Base-by-base conservation (phyloP, 1,140 invertebrate genomes). In the Bradysia coprophila region DNA sequence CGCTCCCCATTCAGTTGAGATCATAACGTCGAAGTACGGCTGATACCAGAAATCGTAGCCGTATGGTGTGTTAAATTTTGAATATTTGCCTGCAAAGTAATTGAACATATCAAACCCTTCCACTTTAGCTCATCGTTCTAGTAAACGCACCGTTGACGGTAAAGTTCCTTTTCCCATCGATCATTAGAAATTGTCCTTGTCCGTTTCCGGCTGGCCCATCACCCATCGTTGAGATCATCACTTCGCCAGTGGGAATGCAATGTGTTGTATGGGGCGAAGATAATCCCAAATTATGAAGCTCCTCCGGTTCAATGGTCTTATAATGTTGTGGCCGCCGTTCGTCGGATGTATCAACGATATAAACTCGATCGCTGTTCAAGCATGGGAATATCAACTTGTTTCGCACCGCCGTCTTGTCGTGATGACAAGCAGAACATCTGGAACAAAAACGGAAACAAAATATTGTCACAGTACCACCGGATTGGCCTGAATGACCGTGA, bases 21-120 rank as follows among this genome's bases (percentile, higher is more conserved):
- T 67, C 73, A 98, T 81, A 0, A 90, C 71, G 59, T 98, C 85
- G 50, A 82, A 80, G 48, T 87, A 75, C 0, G 93, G 93, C 57
- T 98, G 93, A 57, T 98, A 98, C 94, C 94, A 98, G 62, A 89
- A 87, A 51, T 86, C 82, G 49, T 87, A 87, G 11, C 80, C 81
- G 45, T 78, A 85, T 38, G 68, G 58, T 0, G 80, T 77, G 20
- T 54, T 59, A 42, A 71, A 60, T 0, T 65, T 56, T 0, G 74
- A 72, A 32, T 67, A 69, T 0, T 73, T 73, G 78, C 79, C 82
- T 0, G 74, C 71, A 68, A 24, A 62, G 66, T 0, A n/a, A n/a
- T n/a, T n/a, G n/a, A n/a, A n/a, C n/a, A n/a, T n/a, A n/a, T n/a
- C n/a, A n/a, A n/a, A n/a, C n/a, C 42, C 71, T 61, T 0, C 65